Base-by-base conservation (phyloP, 2,888 invertebrate genomes). In the Hedychridium roseum region DNA sequence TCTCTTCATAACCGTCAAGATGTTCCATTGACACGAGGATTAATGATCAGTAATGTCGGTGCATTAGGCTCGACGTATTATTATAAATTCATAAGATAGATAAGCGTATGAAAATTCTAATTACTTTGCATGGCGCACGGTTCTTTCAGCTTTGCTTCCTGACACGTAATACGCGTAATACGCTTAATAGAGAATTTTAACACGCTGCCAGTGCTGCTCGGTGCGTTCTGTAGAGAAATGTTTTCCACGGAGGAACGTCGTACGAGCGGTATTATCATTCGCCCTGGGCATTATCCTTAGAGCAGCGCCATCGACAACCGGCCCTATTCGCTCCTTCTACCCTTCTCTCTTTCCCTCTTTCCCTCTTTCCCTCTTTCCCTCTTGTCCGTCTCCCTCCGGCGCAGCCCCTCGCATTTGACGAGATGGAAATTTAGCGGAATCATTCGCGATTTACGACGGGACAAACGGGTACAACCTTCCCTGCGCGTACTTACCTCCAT, bases 361-460 rank as follows among this genome's bases (percentile, higher is more conserved):
- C 34, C 45, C 26, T 30, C 23, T 38, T 49, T 34, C 39, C 34
- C 42, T 36, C 34, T 43, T 37, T 36, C 35, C 38, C 9, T 9
- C 32, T n/a, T 17, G 32, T 28, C 12, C 9, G 38, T 48, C 48
- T 51, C 49, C 51, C 18, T 11, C 20, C 35, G 15, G 11, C 18
- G 18, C 3, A 15, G 15, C 60, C 60, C 57, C 52, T 59, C 57
- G 54, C 51, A 45, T 57, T 66, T 64, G 66, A 61, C 61, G 63
- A 65, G 62, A 66, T 62, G 63, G 63, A 70, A 70, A 71, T 68
- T 70, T 63, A 62, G 64, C 63, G 61, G 59, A 67, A 69, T 70
- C 68, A 66, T 65, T 64, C 54, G 60, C 63, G 59, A 65, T 68
- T 66, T 67, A 66, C 58, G 64, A 61, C 51, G 55, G 54, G 57